These are phyloP conservation scores for Garra rufa DNA, from an alignment of 2,113 vertebrate genomes.

Conservation along the genomic window DNA sequence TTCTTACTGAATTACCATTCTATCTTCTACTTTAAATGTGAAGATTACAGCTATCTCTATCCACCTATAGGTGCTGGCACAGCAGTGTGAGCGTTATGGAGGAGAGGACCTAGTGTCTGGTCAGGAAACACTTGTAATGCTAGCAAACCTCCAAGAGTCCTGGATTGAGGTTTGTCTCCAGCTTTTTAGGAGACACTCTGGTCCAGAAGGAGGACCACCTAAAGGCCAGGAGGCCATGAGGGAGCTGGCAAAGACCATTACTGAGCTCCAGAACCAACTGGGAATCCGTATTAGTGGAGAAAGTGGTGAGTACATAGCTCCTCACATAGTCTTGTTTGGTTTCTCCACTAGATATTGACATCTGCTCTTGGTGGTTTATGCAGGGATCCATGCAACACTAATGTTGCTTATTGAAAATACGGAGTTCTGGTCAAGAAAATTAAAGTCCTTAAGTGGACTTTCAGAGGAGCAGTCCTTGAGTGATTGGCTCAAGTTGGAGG, in stretches of 20 bases:
- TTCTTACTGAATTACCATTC: background rate
- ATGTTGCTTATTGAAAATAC: conserved; percentile 67
- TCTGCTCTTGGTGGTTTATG: conserved; percentile 37
- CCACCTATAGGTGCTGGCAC: conserved; percentile 69
- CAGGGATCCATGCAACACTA: conserved; percentile 74
- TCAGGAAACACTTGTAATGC: conserved; percentile 72
- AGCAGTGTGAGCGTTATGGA: conserved; percentile 70
- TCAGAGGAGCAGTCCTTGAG: conserved; percentile 34
- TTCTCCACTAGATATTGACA: background rate
- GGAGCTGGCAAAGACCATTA: conserved; percentile 64
- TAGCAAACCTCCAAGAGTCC: conserved; percentile 69
- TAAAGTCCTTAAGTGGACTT: conserved; percentile 47
- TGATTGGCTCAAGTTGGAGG: conserved; percentile 73
- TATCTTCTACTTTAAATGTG: background rate
- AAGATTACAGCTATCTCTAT: background rate
- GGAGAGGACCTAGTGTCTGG: conserved; percentile 71
- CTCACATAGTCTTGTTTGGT: background rate
- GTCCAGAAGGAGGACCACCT: conserved; percentile 62
- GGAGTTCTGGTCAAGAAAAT: conserved; percentile 74
- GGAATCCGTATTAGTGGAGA: conserved; percentile 72
- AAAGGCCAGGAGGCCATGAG: conserved; percentile 62
- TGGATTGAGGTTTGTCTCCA: conserved; percentile 75
- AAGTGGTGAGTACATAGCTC: conserved; percentile 73
- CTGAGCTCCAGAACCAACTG: conserved; percentile 72
- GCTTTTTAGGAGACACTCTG: conserved; percentile 77